These are phyloP conservation scores for Gastrophysa polygoni DNA, from an alignment of 2,888 invertebrate genomes.

Conservation along the genomic window DNA sequence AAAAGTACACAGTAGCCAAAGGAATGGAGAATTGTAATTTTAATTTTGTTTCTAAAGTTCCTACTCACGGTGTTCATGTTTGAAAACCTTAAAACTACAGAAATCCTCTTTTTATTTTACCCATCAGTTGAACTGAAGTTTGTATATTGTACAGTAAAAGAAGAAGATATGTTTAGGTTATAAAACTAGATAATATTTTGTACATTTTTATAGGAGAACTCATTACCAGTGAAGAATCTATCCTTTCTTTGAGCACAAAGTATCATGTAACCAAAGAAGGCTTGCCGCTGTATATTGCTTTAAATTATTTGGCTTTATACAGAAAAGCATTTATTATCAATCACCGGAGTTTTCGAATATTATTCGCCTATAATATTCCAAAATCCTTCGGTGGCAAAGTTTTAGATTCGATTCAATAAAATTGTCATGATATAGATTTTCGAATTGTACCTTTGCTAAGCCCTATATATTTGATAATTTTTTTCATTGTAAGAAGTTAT, in stretches of 20 bases:
- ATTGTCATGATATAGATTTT: no score
- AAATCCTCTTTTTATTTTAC: neutral
- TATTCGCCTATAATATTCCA: no score
- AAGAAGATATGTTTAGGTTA: neutral
- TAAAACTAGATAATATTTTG: conserved; percentile 16
- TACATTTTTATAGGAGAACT: conserved; percentile 11
- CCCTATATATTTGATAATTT: neutral
- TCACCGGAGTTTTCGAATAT: no score
- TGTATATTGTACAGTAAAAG: conserved; percentile 22
- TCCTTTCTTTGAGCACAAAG: conserved; percentile 2
- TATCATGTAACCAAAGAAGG: conserved; percentile 53
- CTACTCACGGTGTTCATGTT: neutral
- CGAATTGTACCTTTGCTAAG: no score
- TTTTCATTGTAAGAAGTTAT: neutral
- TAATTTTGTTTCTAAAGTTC: neutral
- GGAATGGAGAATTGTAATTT: neutral
- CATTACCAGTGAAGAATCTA: conserved; percentile 22
- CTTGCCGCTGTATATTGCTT: conserved; percentile 57
- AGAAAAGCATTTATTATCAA: conserved; percentile 45
- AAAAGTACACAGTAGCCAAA: neutral
- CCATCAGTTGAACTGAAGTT: neutral
- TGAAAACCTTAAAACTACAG: neutral
- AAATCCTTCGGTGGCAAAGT: no score
- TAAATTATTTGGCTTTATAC: conserved; percentile 53
- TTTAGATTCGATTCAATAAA: no score